phyloP scores from a whole-genome alignment of 2,113 vertebrate species.

The Lepisosteus osseus region DNA sequence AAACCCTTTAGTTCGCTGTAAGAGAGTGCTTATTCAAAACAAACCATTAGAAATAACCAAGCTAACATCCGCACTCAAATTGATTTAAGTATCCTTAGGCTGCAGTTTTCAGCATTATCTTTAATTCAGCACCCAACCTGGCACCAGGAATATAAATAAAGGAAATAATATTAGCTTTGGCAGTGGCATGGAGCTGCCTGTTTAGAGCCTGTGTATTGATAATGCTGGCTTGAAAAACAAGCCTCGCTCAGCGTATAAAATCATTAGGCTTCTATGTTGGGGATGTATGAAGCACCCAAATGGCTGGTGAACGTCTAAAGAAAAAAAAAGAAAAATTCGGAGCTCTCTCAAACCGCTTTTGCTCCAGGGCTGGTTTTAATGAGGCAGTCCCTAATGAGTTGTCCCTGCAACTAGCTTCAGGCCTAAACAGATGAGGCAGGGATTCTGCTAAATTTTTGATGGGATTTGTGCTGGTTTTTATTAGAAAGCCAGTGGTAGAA shows the following conservation, averaged over 20 bases:
- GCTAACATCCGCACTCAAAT: not conserved
- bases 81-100: slow-evolving; percentile 1
- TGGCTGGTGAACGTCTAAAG: slow-evolving; percentile 65
- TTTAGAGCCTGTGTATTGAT: slow-evolving; percentile 24
- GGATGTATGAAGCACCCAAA: slow-evolving; percentile 50
- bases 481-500: slow-evolving; percentile 64
- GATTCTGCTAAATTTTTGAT: slow-evolving; percentile 88
- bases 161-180: slow-evolving; percentile 41
- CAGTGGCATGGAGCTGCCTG: slow-evolving; percentile 40
- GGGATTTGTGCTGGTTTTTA: slow-evolving; percentile 78
- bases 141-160: slow-evolving; percentile 27
- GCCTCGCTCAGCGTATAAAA: slow-evolving; percentile 46
- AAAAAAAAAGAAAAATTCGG: slow-evolving; percentile 11
- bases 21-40: slow-evolving; percentile 14
- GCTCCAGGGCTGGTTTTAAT: slow-evolving; percentile 86
- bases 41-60: slow-evolving; percentile 9
- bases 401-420: slow-evolving; percentile 85
- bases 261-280: slow-evolving; percentile 51
- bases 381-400: slow-evolving; percentile 84
- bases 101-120: slow-evolving; percentile 13
- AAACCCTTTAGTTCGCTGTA: not conserved
- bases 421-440: slow-evolving; percentile 86
- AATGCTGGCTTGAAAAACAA: slow-evolving; percentile 33
- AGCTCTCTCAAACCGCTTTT: slow-evolving; percentile 71
- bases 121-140: slow-evolving; percentile 11